These are phyloP conservation scores for Mactra quadrangularis DNA, from an alignment of 1,140 invertebrate species.

Conservation along the genomic window DNA sequence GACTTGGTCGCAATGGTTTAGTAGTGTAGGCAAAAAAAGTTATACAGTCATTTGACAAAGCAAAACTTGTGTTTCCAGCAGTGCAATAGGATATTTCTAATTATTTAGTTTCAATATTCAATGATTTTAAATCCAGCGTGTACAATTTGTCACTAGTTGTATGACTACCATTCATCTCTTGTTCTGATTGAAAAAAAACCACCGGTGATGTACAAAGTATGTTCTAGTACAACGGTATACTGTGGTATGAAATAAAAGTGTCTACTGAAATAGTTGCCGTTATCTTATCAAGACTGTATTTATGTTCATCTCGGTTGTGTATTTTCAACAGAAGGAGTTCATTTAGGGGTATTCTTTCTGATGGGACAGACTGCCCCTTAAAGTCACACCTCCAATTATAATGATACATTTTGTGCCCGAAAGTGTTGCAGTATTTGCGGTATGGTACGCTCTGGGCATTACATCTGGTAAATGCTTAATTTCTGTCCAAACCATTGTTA, in stretches of 20 bases:
- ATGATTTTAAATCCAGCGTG: not conserved
- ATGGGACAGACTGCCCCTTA: not conserved
- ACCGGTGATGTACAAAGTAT: not conserved
- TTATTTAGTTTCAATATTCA: not conserved
- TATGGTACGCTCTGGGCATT: not conserved
- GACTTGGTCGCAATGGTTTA: not conserved
- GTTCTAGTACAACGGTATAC: not conserved
- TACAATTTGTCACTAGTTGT: not conserved
- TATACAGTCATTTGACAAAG: not conserved
- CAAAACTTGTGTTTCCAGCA: constrained; percentile 18
- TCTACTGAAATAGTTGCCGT: not conserved
- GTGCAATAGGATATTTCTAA: not conserved
- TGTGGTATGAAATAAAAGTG: constrained; percentile 5
- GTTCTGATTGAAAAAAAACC: not conserved
- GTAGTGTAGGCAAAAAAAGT: constrained; percentile 18
- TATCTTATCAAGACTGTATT: constrained; percentile 8
- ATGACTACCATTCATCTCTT: not conserved
- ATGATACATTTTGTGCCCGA: constrained; percentile 1
- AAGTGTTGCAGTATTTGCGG: not conserved
- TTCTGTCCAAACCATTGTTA: not conserved
- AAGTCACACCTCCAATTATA: not conserved
- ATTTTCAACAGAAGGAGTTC: not conserved
- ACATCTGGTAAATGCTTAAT: constrained; percentile 1
- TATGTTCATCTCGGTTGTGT: not conserved
- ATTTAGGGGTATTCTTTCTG: constrained; percentile 13